Evolutionary conservation across 2,113 vertebrate genomes (phyloP).

Genomic region (Menura novaehollandiae): DNA sequence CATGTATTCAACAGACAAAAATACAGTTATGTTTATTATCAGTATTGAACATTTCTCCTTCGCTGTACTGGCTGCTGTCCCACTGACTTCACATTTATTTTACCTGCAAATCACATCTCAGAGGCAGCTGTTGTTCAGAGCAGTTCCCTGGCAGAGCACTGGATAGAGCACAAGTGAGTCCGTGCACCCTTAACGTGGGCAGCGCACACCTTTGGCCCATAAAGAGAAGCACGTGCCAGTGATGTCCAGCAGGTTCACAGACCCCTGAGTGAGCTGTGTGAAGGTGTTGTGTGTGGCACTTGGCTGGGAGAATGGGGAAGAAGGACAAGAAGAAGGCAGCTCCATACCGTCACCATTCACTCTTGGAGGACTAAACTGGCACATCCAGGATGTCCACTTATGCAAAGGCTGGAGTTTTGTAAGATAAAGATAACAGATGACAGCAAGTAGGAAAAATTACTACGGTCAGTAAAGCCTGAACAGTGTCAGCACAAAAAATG

Average conservation of each 20-base stretch:
- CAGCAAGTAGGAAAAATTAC: not conserved
- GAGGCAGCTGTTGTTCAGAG: not conserved
- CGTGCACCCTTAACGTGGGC: not conserved
- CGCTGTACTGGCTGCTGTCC: not conserved
- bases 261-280: not conserved
- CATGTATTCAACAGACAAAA: not conserved
- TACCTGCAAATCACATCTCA: not conserved
- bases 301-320: not conserved
- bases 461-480: not conserved
- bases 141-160: not conserved
- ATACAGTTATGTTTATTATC: not conserved
- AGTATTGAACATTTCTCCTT: not conserved
- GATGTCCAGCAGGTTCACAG: not conserved
- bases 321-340: not conserved
- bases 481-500: not conserved
- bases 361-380: not conserved
- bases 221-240: not conserved
- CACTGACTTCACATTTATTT: not conserved
- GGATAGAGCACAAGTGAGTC: not conserved
- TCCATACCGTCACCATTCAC: not conserved
- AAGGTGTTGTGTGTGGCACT: not conserved
- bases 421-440: not conserved
- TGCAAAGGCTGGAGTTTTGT: not conserved
- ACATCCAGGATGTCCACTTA: not conserved
- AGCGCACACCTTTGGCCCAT: not conserved